These are phyloP conservation scores for Sturnus vulgaris DNA, from an alignment of 2,113 vertebrate species.

Conservation along the genomic window DNA sequence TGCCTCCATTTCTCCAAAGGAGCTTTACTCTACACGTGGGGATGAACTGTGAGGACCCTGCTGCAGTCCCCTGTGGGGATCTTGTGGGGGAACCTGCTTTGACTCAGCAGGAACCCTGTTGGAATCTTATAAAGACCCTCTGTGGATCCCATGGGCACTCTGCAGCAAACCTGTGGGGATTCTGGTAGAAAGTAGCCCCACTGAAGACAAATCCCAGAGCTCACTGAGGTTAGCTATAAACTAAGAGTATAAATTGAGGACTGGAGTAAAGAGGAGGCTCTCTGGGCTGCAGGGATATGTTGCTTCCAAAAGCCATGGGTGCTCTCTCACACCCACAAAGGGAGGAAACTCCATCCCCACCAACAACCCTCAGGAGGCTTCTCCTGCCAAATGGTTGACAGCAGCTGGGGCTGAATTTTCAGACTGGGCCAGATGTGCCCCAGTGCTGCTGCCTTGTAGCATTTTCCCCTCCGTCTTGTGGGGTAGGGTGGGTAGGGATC, in stretches of 20 bases:
- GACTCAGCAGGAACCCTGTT: not conserved
- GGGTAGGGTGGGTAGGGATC: not conserved
- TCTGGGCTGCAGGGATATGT: not conserved
- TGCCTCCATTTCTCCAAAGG: not conserved
- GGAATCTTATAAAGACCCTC: not conserved
- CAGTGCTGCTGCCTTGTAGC: not conserved
- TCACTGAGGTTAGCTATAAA: too few relatives aligned
- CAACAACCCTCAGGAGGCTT: not conserved
- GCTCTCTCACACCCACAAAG: not conserved
- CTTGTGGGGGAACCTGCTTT: not conserved
- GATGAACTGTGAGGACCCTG: rapidly evolving
- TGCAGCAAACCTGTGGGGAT: not conserved
- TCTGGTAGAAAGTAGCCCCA: not conserved
- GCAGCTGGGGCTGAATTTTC: not conserved
- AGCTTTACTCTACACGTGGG: not conserved
- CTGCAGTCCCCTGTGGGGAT: not conserved
- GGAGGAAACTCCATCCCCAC: not conserved
- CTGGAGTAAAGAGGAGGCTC: not conserved
- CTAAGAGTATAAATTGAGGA: not conserved
- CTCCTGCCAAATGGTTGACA: not conserved
- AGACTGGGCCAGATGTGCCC: not conserved
- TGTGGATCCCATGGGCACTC: not conserved
- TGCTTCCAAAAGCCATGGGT: not conserved
- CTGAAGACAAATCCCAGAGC: not conserved
- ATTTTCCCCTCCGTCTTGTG: not conserved